phyloP scores from a whole-genome alignment of 2,113 vertebrate species.

The Tupaia tana region DNA sequence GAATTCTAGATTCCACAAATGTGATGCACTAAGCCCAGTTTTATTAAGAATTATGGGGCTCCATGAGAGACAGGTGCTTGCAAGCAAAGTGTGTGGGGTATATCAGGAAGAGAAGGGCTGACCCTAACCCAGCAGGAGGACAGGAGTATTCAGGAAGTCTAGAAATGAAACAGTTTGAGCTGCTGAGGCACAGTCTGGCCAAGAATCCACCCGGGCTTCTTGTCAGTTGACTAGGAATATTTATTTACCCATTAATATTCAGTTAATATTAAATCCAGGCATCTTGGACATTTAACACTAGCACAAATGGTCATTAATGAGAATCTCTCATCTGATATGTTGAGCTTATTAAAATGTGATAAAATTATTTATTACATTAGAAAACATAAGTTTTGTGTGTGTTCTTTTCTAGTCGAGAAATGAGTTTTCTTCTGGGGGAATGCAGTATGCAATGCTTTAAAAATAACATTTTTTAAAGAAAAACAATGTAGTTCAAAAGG shows the following conservation, averaged over 20 bases:
- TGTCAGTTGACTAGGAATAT: background rate
- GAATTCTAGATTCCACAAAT: background rate
- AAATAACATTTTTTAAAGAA: conserved; percentile 18
- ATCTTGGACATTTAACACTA: background rate
- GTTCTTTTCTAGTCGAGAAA: background rate
- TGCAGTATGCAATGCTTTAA: background rate
- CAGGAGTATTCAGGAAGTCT: background rate
- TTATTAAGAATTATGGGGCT: background rate
- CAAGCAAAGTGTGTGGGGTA: background rate
- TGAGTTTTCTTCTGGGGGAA: background rate
- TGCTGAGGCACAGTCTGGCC: background rate
- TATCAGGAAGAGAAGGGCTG: background rate
- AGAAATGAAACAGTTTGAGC: background rate
- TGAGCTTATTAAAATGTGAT: conserved; percentile 1
- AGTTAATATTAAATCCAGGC: background rate
- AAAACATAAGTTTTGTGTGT: background rate
- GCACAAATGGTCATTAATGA: conserved; percentile 18
- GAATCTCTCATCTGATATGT: background rate
- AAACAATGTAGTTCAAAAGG: background rate
- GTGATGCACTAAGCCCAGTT: background rate
- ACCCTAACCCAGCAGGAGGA: background rate
- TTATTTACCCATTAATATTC: background rate
- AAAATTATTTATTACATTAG: conserved; percentile 36
- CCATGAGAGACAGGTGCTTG: background rate
- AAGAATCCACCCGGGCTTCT: background rate